phyloP scores from a whole-genome alignment of 2,113 vertebrate genomes.

The Ochotona princeps region DNA sequence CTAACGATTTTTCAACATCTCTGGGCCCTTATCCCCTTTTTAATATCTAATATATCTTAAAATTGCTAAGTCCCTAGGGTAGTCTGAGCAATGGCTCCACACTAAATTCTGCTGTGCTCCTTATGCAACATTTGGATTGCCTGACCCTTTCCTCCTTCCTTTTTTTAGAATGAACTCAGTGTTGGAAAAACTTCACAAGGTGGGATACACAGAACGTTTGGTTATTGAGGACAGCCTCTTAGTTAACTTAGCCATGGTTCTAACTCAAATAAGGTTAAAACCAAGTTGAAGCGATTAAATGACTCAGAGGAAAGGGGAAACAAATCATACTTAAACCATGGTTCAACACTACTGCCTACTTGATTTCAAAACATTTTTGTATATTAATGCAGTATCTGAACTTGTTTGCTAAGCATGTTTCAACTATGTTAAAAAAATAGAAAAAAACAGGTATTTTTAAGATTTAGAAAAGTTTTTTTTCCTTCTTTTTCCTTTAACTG shows the following conservation, averaged over 20 bases:
- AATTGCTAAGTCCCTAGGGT: background rate
- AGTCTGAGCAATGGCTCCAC: background rate
- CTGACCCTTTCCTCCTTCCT: background rate
- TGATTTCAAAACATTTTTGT: conserved; percentile 55
- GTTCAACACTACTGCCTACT: conserved; percentile 47
- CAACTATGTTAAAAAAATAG: conserved; percentile 2
- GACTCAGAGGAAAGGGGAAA: conserved; percentile 55
- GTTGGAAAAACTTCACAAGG: background rate
- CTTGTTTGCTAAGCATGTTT: conserved; percentile 26
- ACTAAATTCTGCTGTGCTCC: background rate
- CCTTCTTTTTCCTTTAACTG: too few species aligned
- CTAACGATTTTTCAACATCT: background rate
- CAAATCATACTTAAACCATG: conserved; percentile 61
- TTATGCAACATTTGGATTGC: background rate
- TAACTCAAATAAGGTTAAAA: conserved; percentile 42
- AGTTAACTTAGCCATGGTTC: conserved; percentile 19
- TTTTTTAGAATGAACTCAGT: background rate
- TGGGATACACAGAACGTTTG: background rate
- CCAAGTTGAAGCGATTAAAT: conserved; percentile 58
- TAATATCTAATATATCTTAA: background rate
- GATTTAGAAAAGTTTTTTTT: background rate
- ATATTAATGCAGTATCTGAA: conserved; percentile 33
- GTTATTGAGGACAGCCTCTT: background rate
- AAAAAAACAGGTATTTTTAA: conserved; percentile 25
- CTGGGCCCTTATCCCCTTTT: background rate